Evolutionary conservation across 2,113 vertebrate species (phyloP), one percentile per base, ranked within the genome.

Genomic region (Notarius lentiginosus): DNA sequence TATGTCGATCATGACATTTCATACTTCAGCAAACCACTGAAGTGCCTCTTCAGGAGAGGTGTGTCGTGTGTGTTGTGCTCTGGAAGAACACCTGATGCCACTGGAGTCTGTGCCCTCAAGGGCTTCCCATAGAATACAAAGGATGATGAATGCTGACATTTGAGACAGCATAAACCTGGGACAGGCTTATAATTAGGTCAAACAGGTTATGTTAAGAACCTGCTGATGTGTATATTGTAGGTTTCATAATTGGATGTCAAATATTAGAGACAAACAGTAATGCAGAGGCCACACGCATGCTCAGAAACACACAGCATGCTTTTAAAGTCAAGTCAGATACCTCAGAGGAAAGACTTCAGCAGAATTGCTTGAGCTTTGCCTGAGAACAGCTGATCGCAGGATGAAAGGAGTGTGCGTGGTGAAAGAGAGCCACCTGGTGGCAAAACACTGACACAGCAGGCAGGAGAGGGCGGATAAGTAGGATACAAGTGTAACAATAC

Each of bases 241-340:
- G 11, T 49, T 77, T 24, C 6, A 76, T 34, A 61, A 60, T 22
- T 84, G 70, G 27, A 61, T 60, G 8, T 18, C 41, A 85, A 27
- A 77, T 63, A 77, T 85, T 6, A 77, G 4, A 41, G 20, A 79
- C 61, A 79, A 27, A 47, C 2, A 55, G 61, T 24, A 79, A 30
- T 22, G n/a, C 7, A 4, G 18, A 34, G 18, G 18, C 61, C 75
- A 56, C 49, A 79, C 0, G 12, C 18, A 30, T 34, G 49, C 60
- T 86, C 47, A 86, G 68, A 72, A 79, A 70, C 56, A 61, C 51
- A 34, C 41, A 77, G 66, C 73, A 61, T n/a, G 8, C 61, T 30
- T 15, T 60, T 73, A 49, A 41, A n/a, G 73, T 65, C 72, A 84
- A 58, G 56, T 11, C n/a, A 79, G 77, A 34, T 80, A 72, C 34